Percentiles rank a stretch among this genome's conserved stretches.
These are phyloP conservation scores for Nansenia antarctica DNA, from an alignment of 2,113 vertebrate species.

Conservation along the genomic window DNA sequence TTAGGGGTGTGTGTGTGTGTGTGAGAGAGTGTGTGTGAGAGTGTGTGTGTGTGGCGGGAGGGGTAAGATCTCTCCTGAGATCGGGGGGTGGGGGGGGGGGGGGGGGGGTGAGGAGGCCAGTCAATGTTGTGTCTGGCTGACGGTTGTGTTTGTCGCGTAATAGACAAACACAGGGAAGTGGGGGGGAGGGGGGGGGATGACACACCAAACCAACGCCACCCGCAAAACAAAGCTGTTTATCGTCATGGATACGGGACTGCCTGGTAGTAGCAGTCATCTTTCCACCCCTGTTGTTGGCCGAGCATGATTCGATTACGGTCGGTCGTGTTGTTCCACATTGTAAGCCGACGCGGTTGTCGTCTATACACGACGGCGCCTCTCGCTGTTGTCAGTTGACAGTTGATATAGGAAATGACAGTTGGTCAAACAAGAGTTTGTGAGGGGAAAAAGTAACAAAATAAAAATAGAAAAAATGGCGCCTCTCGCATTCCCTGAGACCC, in stretches of 20 bases:
- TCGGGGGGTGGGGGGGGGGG: not conserved
- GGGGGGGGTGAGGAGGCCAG: conserved; percentile 32
- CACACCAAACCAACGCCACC: not conserved
- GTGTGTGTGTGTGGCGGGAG: conserved; percentile 8
- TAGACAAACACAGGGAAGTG: not conserved
- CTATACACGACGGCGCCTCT: too few species aligned
- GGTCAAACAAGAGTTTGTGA: not conserved
- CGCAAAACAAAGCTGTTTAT: not conserved
- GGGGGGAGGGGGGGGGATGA: not conserved
- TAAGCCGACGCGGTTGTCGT: too few species aligned
- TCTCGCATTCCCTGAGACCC: conserved; percentile 99
- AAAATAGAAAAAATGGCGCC: conserved; percentile 68
- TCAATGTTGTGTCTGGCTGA: conserved; percentile 76
- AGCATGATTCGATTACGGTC: not conserved
- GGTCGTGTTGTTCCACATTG: too few species aligned
- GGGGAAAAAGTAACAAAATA: not conserved
- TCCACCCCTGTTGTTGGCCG: too few species aligned
- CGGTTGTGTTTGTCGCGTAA: conserved; percentile 69
- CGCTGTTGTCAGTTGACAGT: too few species aligned
- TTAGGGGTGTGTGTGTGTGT: not conserved
- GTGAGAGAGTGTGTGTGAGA: conserved; percentile 7
- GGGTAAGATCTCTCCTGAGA: not conserved
- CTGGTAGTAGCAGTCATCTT: too few species aligned
- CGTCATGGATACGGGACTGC: not conserved
- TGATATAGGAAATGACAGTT: not conserved